Base-by-base conservation (phyloP, 2,113 vertebrate genomes). In the Machaerirhynchus nigripectus region DNA sequence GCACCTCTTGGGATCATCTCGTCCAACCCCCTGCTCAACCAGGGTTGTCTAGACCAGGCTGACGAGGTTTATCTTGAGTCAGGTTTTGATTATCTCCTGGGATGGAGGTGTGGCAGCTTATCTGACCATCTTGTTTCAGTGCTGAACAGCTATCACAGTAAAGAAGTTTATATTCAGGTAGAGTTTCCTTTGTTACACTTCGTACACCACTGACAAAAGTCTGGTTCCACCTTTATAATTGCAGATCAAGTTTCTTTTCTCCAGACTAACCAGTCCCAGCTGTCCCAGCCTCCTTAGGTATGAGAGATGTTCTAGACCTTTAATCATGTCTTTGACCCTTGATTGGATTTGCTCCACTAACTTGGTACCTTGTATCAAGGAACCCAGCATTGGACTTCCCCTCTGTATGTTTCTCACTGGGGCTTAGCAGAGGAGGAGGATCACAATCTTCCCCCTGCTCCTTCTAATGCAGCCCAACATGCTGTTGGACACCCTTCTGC, bases 21-120 rank as follows among this genome's bases (percentile, higher is more conserved):
- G 0, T 84, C 23, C 37, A 61, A 8, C 1, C 1, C 8, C 3
- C 9, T 37, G 12, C 30, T 53, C 42, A 60, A 15, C 17, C 37
- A 79, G 16, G 2, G 4, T 23, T 83, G n/a, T 40, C 23, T 61
- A 61, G 8, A 92, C 5, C 23, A 39, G 27, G 24, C 39, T 76
- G n/a, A 17, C 19, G 8, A 50, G 40, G 40, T 35, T 55, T 13
- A 4, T 60, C 26, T 67, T 44, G 46, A 17, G 35, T 93, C 13
- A 64, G 9, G 28, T 67, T 87, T 70, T 75, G 19, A 44, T 53
- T 56, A 1, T 55, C 16, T 84, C 19, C n/a, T 10, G 23, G 42
- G 20, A n/a, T 47, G 22, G 35, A 55, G 19, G 11, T 49, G 44
- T 56, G 46, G 44, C 44, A 83, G 5, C 7, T 59, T 69, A 33